Conservation (phyloP, 2,797 vertebrate species). For the Adelosebastes latens region DNA sequence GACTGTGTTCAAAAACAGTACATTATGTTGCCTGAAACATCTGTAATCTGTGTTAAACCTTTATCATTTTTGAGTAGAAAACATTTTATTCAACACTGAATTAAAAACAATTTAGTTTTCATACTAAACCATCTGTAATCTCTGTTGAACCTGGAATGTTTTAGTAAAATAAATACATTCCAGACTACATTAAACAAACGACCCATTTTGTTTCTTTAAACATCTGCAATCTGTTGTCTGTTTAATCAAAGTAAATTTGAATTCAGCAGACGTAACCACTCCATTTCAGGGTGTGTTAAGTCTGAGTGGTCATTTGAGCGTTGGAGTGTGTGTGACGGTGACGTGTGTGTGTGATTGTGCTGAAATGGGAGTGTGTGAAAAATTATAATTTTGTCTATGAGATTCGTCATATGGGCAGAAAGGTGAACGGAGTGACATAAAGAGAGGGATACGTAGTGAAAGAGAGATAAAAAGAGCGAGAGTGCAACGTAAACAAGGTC, state of each 20-base stretch:
- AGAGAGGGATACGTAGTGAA: conserved; percentile 14
- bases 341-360: background rate
- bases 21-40: background rate
- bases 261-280: background rate
- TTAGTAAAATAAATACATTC: background rate
- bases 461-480: conserved; percentile 3
- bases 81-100: background rate
- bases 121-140: too few relatives aligned
- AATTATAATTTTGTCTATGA: background rate
- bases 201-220: background rate
- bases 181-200: background rate
- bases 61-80: background rate
- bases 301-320: background rate
- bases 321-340: background rate
- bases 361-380: background rate
- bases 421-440: background rate
- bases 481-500: conserved; percentile 70
- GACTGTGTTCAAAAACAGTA: background rate
- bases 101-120: background rate
- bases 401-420: background rate
- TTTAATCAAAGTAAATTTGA: background rate
- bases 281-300: background rate
- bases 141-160: background rate
- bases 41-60: background rate
- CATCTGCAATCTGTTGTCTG: background rate